A percentile compares a stretch with the other conserved stretches of the same genome.
Conservation (phyloP, 2,888 invertebrate species). For the Lycia hirtaria region DNA sequence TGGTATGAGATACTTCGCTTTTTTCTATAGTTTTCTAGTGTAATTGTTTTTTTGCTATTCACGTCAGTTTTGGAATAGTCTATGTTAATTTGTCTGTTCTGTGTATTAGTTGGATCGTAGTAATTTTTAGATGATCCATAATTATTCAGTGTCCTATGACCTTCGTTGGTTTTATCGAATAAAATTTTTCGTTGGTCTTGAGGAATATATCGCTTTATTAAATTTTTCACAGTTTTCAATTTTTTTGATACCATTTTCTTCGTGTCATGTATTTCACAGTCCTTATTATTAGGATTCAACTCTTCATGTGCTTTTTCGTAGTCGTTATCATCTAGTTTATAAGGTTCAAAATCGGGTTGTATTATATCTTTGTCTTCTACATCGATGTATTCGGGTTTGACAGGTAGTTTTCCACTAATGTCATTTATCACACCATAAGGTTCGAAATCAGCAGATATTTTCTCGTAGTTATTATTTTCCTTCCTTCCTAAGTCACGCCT, state of each 20-base stretch:
- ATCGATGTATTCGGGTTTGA: background rate
- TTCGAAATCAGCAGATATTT: background rate
- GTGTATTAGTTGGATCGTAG: no score
- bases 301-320: background rate
- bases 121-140: no score
- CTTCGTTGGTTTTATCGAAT: background rate
- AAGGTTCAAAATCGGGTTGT: background rate
- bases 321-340: background rate
- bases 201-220: background rate
- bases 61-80: background rate
- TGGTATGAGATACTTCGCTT: background rate
- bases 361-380: no score
- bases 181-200: background rate
- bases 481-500: slow-evolving; percentile 34
- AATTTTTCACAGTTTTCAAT: background rate
- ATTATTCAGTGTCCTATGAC: no score
- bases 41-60: background rate
- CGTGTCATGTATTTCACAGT: background rate
- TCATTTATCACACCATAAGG: no score
- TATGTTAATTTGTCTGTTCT: background rate
- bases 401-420: no score
- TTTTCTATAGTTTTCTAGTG: slow-evolving; percentile 5
- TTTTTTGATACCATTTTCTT: no score
- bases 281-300: background rate
- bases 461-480: background rate